Evolutionary conservation across 2,113 vertebrate species (phyloP), one percentile per base, ranked within the genome.

Genomic region (Rhea americana): DNA sequence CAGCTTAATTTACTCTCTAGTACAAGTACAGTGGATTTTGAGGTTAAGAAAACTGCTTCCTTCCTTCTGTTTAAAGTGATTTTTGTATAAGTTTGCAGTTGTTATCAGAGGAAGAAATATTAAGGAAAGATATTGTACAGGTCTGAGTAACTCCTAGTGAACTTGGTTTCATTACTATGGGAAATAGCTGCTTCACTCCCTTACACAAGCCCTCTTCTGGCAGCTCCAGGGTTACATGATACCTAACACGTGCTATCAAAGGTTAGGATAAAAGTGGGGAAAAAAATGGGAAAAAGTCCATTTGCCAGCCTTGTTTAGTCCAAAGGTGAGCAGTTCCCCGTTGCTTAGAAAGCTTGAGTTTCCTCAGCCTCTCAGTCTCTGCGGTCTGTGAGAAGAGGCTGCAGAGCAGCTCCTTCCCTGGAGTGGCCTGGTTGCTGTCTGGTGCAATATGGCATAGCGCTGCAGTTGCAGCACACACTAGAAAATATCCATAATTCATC

Each of bases 291-390:
- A 3, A 3, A 39, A 16, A 30, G 2, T 21, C 47, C 8, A 5
- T 66, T 79, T 93, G 73, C 48, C 55, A 51, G 15, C 39, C 13
- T 30, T 32, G 5, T 84, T 91, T 68, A 79, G 8, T 15, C 25
- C 19, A 16, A 86, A 75, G 12, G 11, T 28, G 13, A 56, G 25
- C 39, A 39, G 3, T 58, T 75, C 15, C 26, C 14, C 48, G 11
- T 22, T 73, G 20, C 62, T 82, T 72, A 66, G 28, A 25, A 79
- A 21, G 35, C 70, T 18, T 76, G 35, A 7, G 62, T 48, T 90
- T 65, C 12, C 43, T 61, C 0, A 0, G 0, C 6, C 37, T 39
- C 43, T 61, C 0, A 0, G 0, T 5, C 37, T 39, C 55, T 13
- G 24, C 85, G 63, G 39, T 43, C 8, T 50, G 82, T 28, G 55